Percentiles rank a stretch among this genome's conserved stretches.
Conservation (phyloP, 2,113 vertebrate species). For the Aspidoscelis tigris region DNA sequence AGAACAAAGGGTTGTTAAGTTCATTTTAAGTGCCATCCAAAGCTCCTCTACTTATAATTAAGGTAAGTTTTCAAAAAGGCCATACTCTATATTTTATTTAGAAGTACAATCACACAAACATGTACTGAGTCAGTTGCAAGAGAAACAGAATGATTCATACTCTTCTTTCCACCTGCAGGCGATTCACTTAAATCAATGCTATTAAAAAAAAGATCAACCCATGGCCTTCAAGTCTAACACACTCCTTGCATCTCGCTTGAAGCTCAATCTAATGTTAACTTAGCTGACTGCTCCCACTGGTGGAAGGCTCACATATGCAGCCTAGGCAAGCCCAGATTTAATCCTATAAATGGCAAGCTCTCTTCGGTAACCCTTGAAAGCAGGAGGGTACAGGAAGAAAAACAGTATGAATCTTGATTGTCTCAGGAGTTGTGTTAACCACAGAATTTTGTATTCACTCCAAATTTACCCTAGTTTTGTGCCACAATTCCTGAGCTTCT, state of each 20-base stretch:
- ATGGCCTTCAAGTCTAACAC: slow-evolving; percentile 8
- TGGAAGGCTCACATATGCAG: slow-evolving; percentile 5
- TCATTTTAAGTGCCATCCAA: slow-evolving; percentile 51
- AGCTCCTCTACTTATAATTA: slow-evolving; percentile 51
- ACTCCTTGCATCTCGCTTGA: slow-evolving; percentile 27
- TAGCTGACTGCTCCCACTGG: slow-evolving; percentile 28
- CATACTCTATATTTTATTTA: slow-evolving; percentile 67
- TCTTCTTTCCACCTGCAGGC: neutral
- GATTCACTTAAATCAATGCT: slow-evolving; percentile 63
- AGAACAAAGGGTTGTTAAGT: slow-evolving; percentile 38
- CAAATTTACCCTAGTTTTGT: too few species aligned
- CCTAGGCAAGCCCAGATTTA: neutral
- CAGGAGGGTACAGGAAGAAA: neutral
- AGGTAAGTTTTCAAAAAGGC: slow-evolving; percentile 56
- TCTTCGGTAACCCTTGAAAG: neutral
- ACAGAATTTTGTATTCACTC: too few species aligned
- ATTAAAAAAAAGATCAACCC: slow-evolving; percentile 47
- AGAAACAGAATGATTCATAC: slow-evolving; percentile 60
- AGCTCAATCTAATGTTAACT: slow-evolving; percentile 32
- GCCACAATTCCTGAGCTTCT: too few species aligned
- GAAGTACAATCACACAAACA: slow-evolving; percentile 58
- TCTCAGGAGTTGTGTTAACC: too few species aligned
- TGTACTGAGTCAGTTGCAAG: slow-evolving; percentile 44
- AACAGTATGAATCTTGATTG: too few species aligned
- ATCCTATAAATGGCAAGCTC: slow-evolving; percentile 20